phyloP scores from a whole-genome alignment of 2,113 vertebrate species.

The Daphoenositta chrysoptera region DNA sequence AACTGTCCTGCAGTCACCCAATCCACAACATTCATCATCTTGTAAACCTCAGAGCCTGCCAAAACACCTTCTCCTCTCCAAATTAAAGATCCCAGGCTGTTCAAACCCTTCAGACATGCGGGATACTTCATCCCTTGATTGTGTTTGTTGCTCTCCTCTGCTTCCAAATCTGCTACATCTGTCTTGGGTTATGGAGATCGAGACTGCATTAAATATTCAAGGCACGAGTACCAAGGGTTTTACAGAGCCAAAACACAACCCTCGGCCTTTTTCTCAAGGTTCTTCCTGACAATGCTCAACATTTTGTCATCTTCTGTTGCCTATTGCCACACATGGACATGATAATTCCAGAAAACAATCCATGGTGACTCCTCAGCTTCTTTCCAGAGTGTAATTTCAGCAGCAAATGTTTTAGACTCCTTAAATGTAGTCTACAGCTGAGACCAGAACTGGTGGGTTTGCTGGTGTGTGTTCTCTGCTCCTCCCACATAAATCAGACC shows the following conservation, averaged over 20 bases:
- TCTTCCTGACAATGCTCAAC: background rate
- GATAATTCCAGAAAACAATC: background rate
- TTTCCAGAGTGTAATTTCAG: background rate
- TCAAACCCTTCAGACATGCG: background rate
- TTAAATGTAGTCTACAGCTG: background rate
- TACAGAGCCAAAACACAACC: background rate
- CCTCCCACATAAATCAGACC: background rate
- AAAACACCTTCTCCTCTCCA: background rate
- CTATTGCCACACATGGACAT: rapidly evolving
- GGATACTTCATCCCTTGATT: background rate
- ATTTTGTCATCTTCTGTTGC: background rate
- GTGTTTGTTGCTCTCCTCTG: background rate
- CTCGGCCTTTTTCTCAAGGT: background rate
- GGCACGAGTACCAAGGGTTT: background rate
- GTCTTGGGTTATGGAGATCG: background rate
- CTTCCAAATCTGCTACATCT: background rate
- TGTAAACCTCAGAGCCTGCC: background rate
- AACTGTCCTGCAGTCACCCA: background rate
- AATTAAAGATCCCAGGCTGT: background rate
- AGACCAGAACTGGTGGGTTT: background rate
- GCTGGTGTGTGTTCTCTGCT: background rate
- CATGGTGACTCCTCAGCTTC: background rate
- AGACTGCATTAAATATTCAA: background rate
- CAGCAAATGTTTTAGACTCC: background rate
- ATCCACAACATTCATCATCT: background rate